Evolutionary conservation across 2,797 vertebrate genomes (phyloP).

Genomic region (Tamandua tetradactyla): DNA sequence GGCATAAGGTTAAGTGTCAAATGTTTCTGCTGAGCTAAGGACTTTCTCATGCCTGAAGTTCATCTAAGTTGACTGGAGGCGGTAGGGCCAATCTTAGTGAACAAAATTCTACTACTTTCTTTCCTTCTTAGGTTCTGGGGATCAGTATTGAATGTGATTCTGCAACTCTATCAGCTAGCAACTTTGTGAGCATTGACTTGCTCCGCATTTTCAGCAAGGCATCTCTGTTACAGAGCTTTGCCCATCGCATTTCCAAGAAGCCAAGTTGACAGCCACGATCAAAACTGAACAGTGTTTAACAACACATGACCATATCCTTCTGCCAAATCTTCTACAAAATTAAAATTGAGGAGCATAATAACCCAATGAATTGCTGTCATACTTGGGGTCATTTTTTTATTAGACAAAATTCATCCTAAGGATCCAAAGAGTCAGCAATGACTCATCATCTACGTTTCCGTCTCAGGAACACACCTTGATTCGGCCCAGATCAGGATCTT

Average conservation of each 20-base stretch:
- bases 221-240: neutral
- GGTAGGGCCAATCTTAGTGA: neutral
- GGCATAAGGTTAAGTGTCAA: neutral
- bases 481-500: neutral
- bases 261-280: neutral
- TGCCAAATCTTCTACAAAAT: constrained; percentile 59
- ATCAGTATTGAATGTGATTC: constrained; percentile 7
- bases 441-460: constrained; percentile 2
- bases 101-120: neutral
- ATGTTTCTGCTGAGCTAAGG: neutral
- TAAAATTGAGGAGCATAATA: constrained; percentile 55
- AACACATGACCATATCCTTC: neutral
- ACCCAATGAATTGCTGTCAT: constrained; percentile 38
- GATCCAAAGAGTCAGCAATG: neutral
- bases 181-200: neutral
- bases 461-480: neutral
- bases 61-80: neutral
- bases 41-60: neutral
- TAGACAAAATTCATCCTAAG: constrained; percentile 44
- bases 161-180: constrained; percentile 17
- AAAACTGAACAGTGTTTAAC: constrained; percentile 26
- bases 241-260: neutral
- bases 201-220: neutral
- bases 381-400: constrained; percentile 54
- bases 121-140: neutral